These are phyloP conservation scores for Andrena dorsata DNA, from an alignment of 2,888 invertebrate species.

Conservation along the genomic window DNA sequence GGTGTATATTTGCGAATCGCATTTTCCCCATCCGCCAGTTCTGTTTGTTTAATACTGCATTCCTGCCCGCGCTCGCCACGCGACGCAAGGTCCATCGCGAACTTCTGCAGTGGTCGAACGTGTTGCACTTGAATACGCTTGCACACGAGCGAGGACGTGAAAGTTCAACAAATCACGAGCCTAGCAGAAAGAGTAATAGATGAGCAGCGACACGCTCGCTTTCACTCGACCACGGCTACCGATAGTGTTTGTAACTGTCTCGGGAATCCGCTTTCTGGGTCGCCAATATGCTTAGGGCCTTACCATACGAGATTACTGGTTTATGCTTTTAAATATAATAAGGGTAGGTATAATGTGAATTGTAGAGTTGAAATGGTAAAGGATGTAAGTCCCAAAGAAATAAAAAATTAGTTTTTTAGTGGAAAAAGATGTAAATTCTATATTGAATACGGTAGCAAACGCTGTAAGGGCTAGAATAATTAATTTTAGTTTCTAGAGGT, in stretches of 20 bases:
- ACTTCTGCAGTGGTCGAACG: conserved; percentile 11
- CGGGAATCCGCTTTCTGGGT: conserved; percentile 6
- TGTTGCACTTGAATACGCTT: conserved; percentile 38
- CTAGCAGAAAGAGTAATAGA: conserved; percentile 16
- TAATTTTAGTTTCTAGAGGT: no score
- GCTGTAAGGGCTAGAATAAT: no score
- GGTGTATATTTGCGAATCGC: not conserved
- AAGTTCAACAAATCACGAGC: conserved; percentile 44
- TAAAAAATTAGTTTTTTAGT: no score
- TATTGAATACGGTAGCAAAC: no score
- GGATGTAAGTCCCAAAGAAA: no score
- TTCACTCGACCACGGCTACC: conserved; percentile 38
- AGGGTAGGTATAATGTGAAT: no score
- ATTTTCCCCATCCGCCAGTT: not conserved
- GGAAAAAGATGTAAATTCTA: no score
- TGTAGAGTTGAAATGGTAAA: no score
- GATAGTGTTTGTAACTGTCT: conserved; percentile 15
- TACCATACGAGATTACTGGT: no score
- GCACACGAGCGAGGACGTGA: conserved; percentile 28
- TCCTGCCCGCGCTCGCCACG: not conserved
- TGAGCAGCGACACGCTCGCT: conserved; percentile 18
- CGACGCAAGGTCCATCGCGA: not conserved
- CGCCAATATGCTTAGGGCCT: not conserved
- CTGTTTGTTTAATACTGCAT: conserved; percentile 12
- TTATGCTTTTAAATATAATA: no score